These are phyloP conservation scores for Rhinogobio ventralis DNA, from an alignment of 2,797 vertebrate species.

Conservation along the genomic window DNA sequence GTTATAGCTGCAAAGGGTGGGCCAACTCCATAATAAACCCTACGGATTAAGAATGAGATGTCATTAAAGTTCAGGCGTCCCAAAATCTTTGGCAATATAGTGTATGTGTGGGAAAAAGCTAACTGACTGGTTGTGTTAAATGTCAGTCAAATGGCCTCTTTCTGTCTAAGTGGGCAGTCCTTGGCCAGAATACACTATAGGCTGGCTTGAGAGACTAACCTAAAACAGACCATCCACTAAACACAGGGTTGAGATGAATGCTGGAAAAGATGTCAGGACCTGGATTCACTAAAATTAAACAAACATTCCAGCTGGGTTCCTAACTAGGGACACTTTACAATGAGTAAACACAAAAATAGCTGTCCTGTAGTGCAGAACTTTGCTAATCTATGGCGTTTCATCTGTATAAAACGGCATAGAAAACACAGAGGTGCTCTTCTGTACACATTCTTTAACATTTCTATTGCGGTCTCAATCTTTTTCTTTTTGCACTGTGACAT, in stretches of 20 bases:
- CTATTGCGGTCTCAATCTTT: no score
- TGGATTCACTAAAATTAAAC: background rate
- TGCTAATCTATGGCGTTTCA: background rate
- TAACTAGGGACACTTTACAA: background rate
- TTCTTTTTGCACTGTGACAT: background rate
- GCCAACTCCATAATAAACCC: no score
- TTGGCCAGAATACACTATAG: background rate
- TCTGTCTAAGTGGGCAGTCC: background rate
- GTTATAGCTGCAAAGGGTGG: no score
- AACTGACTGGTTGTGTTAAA: background rate
- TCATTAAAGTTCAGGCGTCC: no score
- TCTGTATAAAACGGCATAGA: background rate
- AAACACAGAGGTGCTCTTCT: background rate
- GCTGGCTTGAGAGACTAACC: background rate
- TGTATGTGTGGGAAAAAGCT: background rate
- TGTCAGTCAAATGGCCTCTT: background rate
- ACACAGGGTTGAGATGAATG: background rate
- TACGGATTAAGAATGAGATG: no score
- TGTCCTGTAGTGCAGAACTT: background rate
- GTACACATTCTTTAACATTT: background rate
- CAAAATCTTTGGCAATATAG: no score
- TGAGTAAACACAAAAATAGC: background rate
- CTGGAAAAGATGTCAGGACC: background rate
- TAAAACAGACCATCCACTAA: background rate
- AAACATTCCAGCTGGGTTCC: slow-evolving; percentile 1